Evolutionary conservation across 2,113 vertebrate species (phyloP).

Genomic region (Uria lomvia): DNA sequence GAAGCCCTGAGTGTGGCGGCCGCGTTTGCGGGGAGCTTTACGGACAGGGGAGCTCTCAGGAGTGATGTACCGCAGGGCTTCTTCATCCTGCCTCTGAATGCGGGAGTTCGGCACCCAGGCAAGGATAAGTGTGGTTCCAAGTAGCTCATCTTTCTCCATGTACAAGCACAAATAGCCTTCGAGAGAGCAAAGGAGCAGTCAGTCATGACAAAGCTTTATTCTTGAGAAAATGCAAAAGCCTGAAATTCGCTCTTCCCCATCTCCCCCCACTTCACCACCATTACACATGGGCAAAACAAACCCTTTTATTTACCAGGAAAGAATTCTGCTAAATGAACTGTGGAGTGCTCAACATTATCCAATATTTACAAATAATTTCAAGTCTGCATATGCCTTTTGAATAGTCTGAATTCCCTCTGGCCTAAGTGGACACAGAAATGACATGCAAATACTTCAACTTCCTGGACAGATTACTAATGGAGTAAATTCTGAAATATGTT

Average conservation of each 20-base stretch:
- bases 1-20: constrained; percentile 41
- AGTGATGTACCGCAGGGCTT: constrained; percentile 92
- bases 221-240: fast-evolving
- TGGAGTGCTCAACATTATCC: not conserved
- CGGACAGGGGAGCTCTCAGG: constrained; percentile 94
- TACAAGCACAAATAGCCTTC: constrained; percentile 94
- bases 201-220: fast-evolving
- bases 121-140: constrained; percentile 90
- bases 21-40: constrained; percentile 78
- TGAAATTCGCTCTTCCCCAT: not conserved
- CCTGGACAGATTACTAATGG: not conserved
- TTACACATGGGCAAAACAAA: not conserved
- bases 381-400: not conserved
- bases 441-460: not conserved
- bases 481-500: not conserved
- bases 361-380: not conserved
- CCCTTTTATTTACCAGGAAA: not conserved
- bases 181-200: not conserved
- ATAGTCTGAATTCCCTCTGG: not conserved
- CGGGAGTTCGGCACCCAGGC: constrained; percentile 97
- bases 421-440: not conserved
- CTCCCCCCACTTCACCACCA: not conserved
- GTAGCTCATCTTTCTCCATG: constrained; percentile 92
- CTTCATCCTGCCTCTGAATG: constrained; percentile 95
- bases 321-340: not conserved